Percentiles rank a stretch among this genome's conserved stretches.
Evolutionary conservation across 2,888 invertebrate species (phyloP).

Genomic region (Endomychus coccineus): DNA sequence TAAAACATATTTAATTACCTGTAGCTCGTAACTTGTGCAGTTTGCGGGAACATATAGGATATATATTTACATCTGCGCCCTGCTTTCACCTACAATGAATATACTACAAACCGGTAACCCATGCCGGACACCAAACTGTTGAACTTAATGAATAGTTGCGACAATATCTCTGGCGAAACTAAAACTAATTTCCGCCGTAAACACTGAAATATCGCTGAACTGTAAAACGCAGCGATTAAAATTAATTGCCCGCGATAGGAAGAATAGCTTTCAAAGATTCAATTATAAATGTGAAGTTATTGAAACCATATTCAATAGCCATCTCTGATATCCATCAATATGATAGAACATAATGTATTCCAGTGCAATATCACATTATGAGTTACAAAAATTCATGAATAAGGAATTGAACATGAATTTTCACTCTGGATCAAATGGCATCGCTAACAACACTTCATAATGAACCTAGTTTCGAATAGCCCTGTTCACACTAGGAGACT

Average conservation of each 20-base stretch:
- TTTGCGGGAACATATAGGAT: constrained; percentile 26
- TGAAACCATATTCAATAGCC: too few relatives aligned
- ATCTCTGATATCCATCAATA: too few relatives aligned
- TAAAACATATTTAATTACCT: constrained; percentile 32
- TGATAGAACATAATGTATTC: too few relatives aligned
- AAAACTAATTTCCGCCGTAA: constrained; percentile 34
- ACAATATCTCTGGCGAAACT: constrained; percentile 32
- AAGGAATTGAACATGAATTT: too few relatives aligned
- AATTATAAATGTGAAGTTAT: too few relatives aligned
- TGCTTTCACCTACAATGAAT: constrained; percentile 28
- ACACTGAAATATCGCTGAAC: constrained; percentile 25
- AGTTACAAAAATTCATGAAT: too few relatives aligned
- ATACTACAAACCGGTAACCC: constrained; percentile 28
- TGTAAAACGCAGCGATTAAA: constrained; percentile 26
- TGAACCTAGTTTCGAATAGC: too few relatives aligned
- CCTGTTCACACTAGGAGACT: too few relatives aligned
- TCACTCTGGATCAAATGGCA: too few relatives aligned
- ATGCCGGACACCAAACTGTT: constrained; percentile 29
- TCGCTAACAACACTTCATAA: too few relatives aligned
- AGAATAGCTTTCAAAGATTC: too few relatives aligned
- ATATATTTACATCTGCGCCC: constrained; percentile 31
- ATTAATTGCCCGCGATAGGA: constrained; percentile 23
- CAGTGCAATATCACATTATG: too few relatives aligned
- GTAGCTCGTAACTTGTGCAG: constrained; percentile 26
- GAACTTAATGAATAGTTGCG: constrained; percentile 34